Base-by-base conservation (phyloP, 2,888 invertebrate species). In the Sicus ferrugineus region DNA sequence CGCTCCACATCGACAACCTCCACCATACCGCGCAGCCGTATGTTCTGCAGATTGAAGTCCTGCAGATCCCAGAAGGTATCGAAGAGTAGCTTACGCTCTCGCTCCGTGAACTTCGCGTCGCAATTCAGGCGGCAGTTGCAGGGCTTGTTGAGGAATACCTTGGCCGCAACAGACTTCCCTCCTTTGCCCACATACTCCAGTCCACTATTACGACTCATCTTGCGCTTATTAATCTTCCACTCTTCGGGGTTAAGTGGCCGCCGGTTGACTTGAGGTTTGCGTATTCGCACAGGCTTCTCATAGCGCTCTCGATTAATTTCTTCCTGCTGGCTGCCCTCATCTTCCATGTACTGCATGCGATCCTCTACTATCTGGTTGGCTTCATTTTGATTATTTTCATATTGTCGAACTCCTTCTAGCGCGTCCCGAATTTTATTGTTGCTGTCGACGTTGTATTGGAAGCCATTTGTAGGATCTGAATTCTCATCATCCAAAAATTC, bases 11-110 rank as follows among this genome's bases (percentile, higher is more conserved):
- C 56, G 26, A 30, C 66, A 3, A 34, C 66, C 11, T 46, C n/a
- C 26, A 66, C 56, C 66, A 66, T 56, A 7, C 66, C 66, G 30
- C 46, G 56, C 38, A 66, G 19, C 3, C 30, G 26, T 19, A 65
- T 65, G 28, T 65, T 65, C 16, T 65, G 65, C 54, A 65, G 42
- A 31, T 26, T 65, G n/a, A 54, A 65, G 23, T 65, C 65, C 26
- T 65, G 52, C 38, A 65, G 28, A 23, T 66, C 56, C 56, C 56
- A 56, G 56, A 56, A 66, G 19, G 38, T 56, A 30, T 66, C 56
- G 56, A 66, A 66, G 26, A 66, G 66, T 9, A 56, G 11, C 30
- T 66, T 66, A 5, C 56, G 66, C 21, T 65, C 56, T 14, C 16
- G 16, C 9, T 23, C 46, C 9, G 42, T 66, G 16, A 56, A 46